phyloP scores from a whole-genome alignment of 2,888 invertebrate genomes.

The Ochlodes sylvanus region DNA sequence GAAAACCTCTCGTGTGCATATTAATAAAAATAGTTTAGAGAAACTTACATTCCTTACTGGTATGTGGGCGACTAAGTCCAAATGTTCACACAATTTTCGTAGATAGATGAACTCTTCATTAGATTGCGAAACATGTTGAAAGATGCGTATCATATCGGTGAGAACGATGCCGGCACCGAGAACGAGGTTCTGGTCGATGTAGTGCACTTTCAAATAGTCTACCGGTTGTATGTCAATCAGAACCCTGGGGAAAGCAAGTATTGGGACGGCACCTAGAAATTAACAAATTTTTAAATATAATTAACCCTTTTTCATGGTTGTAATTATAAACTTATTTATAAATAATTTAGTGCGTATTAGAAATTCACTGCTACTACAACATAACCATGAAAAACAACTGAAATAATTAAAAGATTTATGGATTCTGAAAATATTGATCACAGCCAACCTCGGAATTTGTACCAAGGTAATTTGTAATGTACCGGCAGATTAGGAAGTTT shows the following conservation, averaged over 20 bases:
- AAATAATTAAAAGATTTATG: too few species aligned
- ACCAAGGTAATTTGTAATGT: too few species aligned
- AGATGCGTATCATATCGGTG: constrained; percentile 72
- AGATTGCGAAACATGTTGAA: constrained; percentile 52
- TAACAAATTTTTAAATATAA: neutral
- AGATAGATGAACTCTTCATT: constrained; percentile 81
- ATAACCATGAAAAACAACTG: too few species aligned
- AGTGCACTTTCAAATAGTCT: constrained; percentile 78
- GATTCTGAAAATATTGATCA: too few species aligned
- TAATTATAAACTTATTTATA: too few species aligned
- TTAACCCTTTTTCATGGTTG: too few species aligned
- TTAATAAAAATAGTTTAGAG: neutral
- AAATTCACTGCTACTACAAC: too few species aligned
- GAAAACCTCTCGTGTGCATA: too few species aligned
- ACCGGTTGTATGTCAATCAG: constrained; percentile 87
- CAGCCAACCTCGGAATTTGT: too few species aligned
- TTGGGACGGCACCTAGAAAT: constrained; percentile 69
- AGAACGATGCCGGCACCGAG: constrained; percentile 84
- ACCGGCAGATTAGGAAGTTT: too few species aligned
- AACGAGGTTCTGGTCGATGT: constrained; percentile 65
- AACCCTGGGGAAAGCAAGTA: constrained; percentile 62
- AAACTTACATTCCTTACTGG: constrained; percentile 78
- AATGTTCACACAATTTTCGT: constrained; percentile 81
- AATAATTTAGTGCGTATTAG: too few species aligned
- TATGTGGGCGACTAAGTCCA: constrained; percentile 87